Evolutionary conservation across 2,113 vertebrate genomes (phyloP), one percentile per base, ranked within the genome.

Genomic region (cat (Felis catus)): DNA sequence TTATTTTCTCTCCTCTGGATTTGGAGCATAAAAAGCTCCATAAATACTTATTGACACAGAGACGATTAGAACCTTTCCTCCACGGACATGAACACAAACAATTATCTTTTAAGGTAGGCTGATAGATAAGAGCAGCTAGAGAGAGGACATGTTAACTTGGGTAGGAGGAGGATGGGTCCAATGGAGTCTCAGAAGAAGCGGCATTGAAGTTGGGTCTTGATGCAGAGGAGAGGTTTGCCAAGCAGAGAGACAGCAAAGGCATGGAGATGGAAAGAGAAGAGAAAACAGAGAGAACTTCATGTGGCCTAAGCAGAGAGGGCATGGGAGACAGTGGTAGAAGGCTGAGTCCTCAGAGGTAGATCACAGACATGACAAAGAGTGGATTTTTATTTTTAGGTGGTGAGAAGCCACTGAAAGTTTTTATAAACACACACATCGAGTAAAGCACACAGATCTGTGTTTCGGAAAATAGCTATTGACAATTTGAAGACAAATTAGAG

Each of bases 91-190:
- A 88, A 29, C 61, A 91, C 61, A 96, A 68, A 82, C 71, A 88
- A 91, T 93, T 91, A 71, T 94, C 55, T 95, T 79, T 89, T 53
- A 63, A 81, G 39, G n/a, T 39, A 61, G 86, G 91, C 33, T 63
- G 78, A 61, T 23, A 90, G 55, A 68, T 53, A 70, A 41, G 25
- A 61, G 70, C 85, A 23, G 6, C 51, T 15, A 45, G 81, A 83
- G 36, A 45, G 86, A 82, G 39, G 53, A 58, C 6, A 7, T 74
- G 48, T 81, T 39, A 51, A 51, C 15, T 27, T 14, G 41, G 19
- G 12, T 79, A 68, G 80, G 31, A 84, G 51, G n/a, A 70, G 10
- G n/a, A 8, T 61, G 76, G 48, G 73, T 89, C 41, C 70, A 90
- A 70, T 73, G 74, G 65, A 76, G 31, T 78, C 83, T 95, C 31